A percentile compares a stretch with the other conserved stretches of the same genome.
phyloP scores from a whole-genome alignment of 2,113 vertebrate species.

The Mungos mungo region DNA sequence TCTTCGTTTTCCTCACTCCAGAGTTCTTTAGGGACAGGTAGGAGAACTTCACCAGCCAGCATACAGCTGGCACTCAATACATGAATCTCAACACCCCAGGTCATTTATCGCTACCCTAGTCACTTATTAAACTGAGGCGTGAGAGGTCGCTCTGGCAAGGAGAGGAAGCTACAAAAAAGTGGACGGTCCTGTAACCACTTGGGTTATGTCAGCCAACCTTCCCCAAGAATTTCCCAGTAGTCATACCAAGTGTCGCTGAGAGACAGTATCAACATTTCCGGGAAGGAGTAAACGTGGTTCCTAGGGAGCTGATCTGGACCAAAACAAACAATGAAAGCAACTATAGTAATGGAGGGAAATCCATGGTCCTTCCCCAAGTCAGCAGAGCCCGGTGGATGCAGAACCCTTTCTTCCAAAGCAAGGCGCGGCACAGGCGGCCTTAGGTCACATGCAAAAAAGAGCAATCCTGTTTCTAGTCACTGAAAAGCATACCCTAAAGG shows the following conservation, averaged over 20 bases:
- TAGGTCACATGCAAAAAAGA: not conserved
- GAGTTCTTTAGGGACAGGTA: not conserved
- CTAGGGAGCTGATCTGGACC: not conserved
- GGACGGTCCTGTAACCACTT: not conserved
- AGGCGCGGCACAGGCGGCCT: not conserved
- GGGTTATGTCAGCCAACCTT: not conserved
- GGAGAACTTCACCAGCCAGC: not conserved
- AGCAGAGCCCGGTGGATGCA: not conserved
- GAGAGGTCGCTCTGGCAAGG: not conserved
- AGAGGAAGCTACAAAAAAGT: not conserved
- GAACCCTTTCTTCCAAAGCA: not conserved
- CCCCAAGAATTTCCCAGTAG: not conserved
- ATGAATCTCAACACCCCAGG: not conserved
- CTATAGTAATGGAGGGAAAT: not conserved
- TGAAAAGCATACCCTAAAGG: not conserved
- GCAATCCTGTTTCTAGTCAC: accelerated
- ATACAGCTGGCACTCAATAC: not conserved
- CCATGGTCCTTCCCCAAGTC: not conserved
- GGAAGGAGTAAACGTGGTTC: not conserved
- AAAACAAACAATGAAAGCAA: not conserved
- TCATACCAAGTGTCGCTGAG: not conserved
- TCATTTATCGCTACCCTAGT: not conserved
- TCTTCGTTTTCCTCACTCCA: not conserved
- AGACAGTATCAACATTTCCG: not conserved
- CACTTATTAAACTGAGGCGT: not conserved